Percentiles rank a stretch among this genome's conserved stretches.
Evolutionary conservation across 2,113 vertebrate genomes (phyloP).

Genomic region (Ceyx cyanopectus): DNA sequence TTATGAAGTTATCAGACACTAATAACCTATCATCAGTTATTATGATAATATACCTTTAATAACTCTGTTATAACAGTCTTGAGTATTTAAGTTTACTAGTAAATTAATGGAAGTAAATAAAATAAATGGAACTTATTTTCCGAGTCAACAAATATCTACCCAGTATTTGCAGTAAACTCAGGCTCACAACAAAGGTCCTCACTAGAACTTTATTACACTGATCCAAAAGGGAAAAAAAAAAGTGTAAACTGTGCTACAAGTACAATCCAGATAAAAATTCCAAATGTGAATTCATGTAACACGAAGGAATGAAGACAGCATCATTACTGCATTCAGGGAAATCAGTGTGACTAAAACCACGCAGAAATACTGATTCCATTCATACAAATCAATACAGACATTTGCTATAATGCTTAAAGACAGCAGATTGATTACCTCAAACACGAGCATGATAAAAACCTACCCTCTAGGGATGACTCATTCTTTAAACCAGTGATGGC

Average conservation of each 20-base stretch:
- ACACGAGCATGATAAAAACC: neutral
- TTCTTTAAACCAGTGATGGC: neutral
- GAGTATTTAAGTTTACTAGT: neutral
- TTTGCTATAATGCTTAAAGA: neutral
- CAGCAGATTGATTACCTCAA: neutral
- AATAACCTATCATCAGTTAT: neutral
- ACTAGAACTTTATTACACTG: neutral
- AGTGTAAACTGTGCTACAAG: neutral
- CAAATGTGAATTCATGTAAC: neutral
- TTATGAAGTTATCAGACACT: neutral
- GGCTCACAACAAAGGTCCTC: neutral
- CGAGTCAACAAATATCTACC: neutral
- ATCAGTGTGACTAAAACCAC: neutral
- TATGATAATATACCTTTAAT: no score
- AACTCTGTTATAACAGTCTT: neutral
- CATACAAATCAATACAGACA: neutral
- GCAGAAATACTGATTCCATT: neutral
- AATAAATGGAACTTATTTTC: neutral
- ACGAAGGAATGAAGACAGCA: neutral
- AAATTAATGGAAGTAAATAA: neutral
- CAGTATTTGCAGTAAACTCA: neutral
- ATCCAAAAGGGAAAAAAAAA: neutral
- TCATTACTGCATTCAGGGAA: neutral
- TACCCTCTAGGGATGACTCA: neutral
- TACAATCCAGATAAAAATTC: neutral